These are phyloP conservation scores for Diacarnus erythraeanus DNA, from an alignment of 37 sponge, comb jelly and placozoan genomes.

Conservation along the genomic window DNA sequence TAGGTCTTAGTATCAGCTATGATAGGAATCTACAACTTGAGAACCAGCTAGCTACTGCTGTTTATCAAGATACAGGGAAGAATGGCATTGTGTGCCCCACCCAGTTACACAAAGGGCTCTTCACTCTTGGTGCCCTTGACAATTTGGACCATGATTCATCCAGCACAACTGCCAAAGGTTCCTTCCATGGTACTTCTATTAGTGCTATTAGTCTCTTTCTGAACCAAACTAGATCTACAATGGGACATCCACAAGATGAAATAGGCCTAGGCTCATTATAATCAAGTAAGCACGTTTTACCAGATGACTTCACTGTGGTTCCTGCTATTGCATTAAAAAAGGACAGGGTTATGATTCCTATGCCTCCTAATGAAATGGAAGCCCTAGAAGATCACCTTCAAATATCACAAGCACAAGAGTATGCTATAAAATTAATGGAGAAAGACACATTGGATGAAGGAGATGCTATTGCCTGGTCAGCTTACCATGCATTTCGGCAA, in stretches of 20 bases:
- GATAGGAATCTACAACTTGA: conserved; percentile 11
- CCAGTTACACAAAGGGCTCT: neutral
- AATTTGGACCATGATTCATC: conserved; percentile 15
- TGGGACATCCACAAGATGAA: too few relatives aligned
- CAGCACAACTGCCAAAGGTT: conserved; percentile 3
- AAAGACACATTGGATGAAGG: too few relatives aligned
- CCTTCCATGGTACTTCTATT: conserved; percentile 19
- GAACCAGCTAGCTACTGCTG: conserved; percentile 32
- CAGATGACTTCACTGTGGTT: conserved; percentile 11
- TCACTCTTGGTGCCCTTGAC: conserved; percentile 24
- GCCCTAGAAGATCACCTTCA: too few relatives aligned
- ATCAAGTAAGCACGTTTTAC: conserved; percentile 5
- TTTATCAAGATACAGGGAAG: neutral
- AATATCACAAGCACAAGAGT: too few relatives aligned
- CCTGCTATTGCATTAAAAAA: conserved; percentile 12
- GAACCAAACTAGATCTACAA: neutral
- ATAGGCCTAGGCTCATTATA: too few relatives aligned
- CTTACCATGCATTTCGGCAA: too few relatives aligned
- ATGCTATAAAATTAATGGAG: too few relatives aligned
- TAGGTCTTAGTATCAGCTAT: conserved; percentile 20
- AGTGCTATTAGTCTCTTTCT: neutral
- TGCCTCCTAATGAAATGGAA: neutral
- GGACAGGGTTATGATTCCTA: neutral
- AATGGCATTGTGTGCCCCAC: neutral
- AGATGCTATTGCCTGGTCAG: too few relatives aligned